A percentile compares a stretch with the other conserved stretches of the same genome.
These are phyloP conservation scores for Anguilla japonica DNA, from an alignment of 2,113 vertebrate genomes.

Conservation along the genomic window DNA sequence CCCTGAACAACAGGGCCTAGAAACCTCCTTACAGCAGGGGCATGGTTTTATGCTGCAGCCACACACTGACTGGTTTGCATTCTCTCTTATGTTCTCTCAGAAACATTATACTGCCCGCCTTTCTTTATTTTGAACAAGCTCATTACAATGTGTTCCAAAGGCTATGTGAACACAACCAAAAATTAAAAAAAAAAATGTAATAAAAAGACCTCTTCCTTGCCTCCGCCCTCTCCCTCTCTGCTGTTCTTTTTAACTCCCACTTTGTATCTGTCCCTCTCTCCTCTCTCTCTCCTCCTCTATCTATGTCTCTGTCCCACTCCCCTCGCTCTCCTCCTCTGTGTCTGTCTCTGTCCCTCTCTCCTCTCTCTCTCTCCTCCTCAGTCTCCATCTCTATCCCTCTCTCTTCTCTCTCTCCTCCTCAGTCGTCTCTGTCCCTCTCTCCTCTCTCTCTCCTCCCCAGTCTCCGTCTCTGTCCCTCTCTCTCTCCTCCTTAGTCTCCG, in stretches of 20 bases:
- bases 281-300: neutral
- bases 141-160: neutral
- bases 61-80: neutral
- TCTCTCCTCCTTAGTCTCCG: conserved; percentile 4
- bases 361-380: conserved; percentile 11
- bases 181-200: neutral
- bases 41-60: neutral
- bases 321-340: neutral
- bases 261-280: neutral
- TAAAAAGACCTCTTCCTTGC: neutral
- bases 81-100: neutral
- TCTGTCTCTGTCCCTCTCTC: neutral
- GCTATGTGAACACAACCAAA: neutral
- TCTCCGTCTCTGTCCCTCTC: neutral
- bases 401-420: conserved; percentile 4
- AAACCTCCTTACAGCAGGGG: neutral
- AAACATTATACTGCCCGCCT: neutral
- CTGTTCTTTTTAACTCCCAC: conserved; percentile 6
- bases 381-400: neutral
- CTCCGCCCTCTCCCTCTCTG: neutral
- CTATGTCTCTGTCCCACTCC: neutral
- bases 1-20: neutral
- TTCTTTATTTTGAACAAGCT: neutral
- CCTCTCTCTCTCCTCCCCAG: conserved; percentile 10
- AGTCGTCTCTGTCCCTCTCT: conserved; percentile 16